Percentiles rank a stretch among this genome's conserved stretches.
These are phyloP conservation scores for Lysiphlebus fabarum DNA, from an alignment of 1,140 invertebrate species.

Conservation along the genomic window DNA sequence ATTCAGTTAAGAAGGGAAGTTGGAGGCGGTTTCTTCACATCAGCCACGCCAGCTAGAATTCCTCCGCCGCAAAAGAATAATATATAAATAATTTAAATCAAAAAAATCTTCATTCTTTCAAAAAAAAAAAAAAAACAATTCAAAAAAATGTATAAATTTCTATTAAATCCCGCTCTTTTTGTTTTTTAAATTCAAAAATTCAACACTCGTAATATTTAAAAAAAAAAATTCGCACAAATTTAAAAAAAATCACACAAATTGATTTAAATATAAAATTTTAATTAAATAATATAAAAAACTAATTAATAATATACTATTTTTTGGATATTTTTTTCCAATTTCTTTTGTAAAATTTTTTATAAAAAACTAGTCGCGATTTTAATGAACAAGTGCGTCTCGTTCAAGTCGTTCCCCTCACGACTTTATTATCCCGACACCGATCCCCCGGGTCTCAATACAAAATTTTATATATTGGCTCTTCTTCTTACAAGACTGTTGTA, in stretches of 20 bases:
- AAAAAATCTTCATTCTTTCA: not conserved
- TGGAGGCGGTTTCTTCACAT: slow-evolving; percentile 34
- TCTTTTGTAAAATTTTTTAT: not conserved
- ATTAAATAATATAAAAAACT: not conserved
- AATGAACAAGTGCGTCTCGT: too few relatives aligned
- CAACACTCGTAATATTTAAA: too few relatives aligned
- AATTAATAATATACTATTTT: not conserved
- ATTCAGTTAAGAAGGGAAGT: slow-evolving; percentile 38
- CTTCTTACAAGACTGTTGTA: not conserved
- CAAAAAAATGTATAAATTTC: not conserved
- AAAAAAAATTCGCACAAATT: too few relatives aligned
- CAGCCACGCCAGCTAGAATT: slow-evolving; percentile 49
- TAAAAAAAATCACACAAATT: too few relatives aligned
- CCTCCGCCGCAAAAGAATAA: slow-evolving; percentile 42
- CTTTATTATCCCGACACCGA: slow-evolving; percentile 4
- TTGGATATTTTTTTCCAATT: not conserved
- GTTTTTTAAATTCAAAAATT: too few relatives aligned
- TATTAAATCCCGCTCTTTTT: too few relatives aligned
- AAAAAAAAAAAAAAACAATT: not conserved
- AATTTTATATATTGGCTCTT: slow-evolving; percentile 2
- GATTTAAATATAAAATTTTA: too few relatives aligned
- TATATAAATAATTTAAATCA: slow-evolving; percentile 1
- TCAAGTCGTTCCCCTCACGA: not conserved
- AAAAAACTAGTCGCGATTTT: not conserved
- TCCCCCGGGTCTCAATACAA: slow-evolving; percentile 7